phyloP scores from a whole-genome alignment of 23 tunicate species.

The Pegea sp. region DNA sequence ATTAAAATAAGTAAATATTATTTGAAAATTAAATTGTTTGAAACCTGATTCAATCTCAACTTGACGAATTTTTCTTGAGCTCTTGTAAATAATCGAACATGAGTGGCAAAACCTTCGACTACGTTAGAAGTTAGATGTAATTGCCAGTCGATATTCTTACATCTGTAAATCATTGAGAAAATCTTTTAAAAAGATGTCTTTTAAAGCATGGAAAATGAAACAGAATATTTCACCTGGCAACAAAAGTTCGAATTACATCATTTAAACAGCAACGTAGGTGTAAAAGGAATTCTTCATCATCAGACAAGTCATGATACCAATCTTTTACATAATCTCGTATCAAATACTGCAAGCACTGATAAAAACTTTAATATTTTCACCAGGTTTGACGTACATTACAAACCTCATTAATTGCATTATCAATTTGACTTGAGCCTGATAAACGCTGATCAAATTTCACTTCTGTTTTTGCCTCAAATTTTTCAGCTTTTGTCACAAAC shows the following conservation, averaged over 20 bases:
- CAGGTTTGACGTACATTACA: neutral
- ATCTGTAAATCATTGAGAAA: slow-evolving; percentile 18
- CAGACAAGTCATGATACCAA: slow-evolving; percentile 82
- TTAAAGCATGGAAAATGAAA: too few relatives aligned
- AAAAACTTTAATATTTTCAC: neutral
- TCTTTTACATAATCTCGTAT: slow-evolving; percentile 70
- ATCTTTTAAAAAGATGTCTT: too few relatives aligned
- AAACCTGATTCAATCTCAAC: too few relatives aligned
- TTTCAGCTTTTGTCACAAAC: neutral
- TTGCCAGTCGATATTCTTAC: slow-evolving; percentile 73
- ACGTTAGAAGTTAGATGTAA: slow-evolving; percentile 39
- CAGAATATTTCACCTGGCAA: slow-evolving; percentile 20
- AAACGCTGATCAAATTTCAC: slow-evolving; percentile 5
- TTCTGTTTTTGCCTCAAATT: neutral
- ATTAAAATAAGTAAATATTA: too few relatives aligned
- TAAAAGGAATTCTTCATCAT: slow-evolving; percentile 50
- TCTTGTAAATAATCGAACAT: slow-evolving; percentile 44
- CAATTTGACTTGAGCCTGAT: slow-evolving; percentile 26
- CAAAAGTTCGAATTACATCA: slow-evolving; percentile 30
- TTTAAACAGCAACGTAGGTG: slow-evolving; percentile 15
- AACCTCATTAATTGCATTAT: slow-evolving; percentile 14
- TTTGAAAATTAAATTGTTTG: too few relatives aligned
- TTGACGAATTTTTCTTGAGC: slow-evolving; percentile 38
- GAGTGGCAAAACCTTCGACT: slow-evolving; percentile 79
- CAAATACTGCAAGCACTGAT: slow-evolving; percentile 43